A percentile compares a stretch with the other conserved stretches of the same genome.
These are phyloP conservation scores for Myotis davidii DNA, from an alignment of 2,113 vertebrate genomes.

Conservation along the genomic window DNA sequence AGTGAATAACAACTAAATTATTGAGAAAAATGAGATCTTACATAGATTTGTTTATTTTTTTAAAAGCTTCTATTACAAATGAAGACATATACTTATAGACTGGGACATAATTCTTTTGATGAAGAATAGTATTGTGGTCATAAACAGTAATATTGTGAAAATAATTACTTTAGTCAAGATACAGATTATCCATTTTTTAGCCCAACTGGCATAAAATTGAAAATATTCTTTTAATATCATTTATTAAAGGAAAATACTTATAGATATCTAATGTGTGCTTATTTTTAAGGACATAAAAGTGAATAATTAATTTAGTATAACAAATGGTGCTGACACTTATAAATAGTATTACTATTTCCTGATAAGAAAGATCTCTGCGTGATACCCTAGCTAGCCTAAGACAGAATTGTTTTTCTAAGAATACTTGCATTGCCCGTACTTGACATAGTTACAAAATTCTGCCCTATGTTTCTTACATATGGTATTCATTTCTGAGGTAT, in stretches of 20 bases:
- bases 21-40: neutral
- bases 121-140: neutral
- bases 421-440: slow-evolving; percentile 54
- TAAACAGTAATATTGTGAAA: neutral
- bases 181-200: neutral
- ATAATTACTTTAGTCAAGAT: neutral
- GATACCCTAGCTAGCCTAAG: slow-evolving; percentile 3
- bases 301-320: slow-evolving; percentile 8
- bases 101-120: neutral
- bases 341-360: neutral
- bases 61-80: neutral
- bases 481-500: slow-evolving; percentile 33
- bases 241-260: neutral
- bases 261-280: neutral
- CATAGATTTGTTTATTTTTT: neutral
- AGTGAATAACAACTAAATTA: neutral
- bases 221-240: too few species aligned
- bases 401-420: slow-evolving; percentile 35
- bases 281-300: neutral
- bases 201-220: neutral
- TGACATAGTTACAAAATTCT: slow-evolving; percentile 61
- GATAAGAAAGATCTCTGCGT: neutral
- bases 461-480: slow-evolving; percentile 72
- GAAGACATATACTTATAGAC: neutral
- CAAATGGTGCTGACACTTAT: neutral